Evolutionary conservation across 2,113 vertebrate species (phyloP).

Genomic region (Ginglymostoma cirratum): DNA sequence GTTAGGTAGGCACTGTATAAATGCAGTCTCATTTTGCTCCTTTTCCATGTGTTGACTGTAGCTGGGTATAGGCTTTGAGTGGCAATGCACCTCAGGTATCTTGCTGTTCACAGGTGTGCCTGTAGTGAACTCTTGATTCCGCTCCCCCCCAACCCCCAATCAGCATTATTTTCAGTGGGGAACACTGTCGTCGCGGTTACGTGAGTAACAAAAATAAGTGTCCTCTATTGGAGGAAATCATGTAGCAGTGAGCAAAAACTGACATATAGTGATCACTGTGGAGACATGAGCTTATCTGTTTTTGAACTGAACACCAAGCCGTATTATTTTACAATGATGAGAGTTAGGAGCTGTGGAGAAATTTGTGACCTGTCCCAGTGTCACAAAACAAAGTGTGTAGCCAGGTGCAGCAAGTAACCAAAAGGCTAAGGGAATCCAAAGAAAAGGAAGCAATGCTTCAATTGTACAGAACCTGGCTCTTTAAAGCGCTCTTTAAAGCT

Average conservation of each 20-base stretch:
- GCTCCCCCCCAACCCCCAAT: neutral
- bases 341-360: no score
- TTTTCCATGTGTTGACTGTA: neutral
- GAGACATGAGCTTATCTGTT: no score
- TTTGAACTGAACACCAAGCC: no score
- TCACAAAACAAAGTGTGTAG: no score
- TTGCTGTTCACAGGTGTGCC: neutral
- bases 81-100: neutral
- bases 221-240: neutral
- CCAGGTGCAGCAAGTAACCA: no score
- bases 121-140: neutral
- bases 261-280: no score
- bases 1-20: neutral
- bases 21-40: neutral
- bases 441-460: no score
- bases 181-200: neutral
- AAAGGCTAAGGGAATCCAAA: no score
- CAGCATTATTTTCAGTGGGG: neutral
- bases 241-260: neutral
- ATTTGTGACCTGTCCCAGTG: no score
- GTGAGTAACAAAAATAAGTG: neutral
- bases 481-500: no score
- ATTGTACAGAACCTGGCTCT: no score
- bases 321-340: no score
- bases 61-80: neutral